phyloP scores from a whole-genome alignment of 2,797 vertebrate genomes.

The Lutjanus argentimaculatus region DNA sequence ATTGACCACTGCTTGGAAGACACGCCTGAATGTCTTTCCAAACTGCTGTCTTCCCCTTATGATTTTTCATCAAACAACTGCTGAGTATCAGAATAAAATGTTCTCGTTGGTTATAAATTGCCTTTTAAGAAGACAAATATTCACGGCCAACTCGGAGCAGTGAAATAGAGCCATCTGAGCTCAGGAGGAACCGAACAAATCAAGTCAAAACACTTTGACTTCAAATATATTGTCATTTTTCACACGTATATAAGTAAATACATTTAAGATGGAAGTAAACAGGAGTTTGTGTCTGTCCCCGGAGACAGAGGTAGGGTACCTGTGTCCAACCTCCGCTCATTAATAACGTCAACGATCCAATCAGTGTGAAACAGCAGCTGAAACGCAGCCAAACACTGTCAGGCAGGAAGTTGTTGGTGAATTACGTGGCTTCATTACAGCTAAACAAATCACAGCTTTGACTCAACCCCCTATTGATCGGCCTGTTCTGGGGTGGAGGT shows the following conservation, averaged over 20 bases:
- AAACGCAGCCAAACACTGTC: constrained; percentile 32
- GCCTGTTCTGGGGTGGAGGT: constrained; percentile 38
- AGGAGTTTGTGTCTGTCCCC: neutral
- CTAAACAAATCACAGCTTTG: constrained; percentile 50
- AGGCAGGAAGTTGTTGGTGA: constrained; percentile 7
- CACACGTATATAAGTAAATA: neutral
- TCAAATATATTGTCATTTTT: neutral
- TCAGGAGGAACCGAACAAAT: neutral
- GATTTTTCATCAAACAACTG: neutral
- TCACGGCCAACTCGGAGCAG: neutral
- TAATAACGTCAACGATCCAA: constrained; percentile 40
- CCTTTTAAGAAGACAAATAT: neutral
- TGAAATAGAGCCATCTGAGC: neutral
- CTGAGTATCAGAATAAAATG: neutral
- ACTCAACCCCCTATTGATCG: constrained; percentile 38
- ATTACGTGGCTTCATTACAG: constrained; percentile 54
- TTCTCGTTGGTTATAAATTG: neutral
- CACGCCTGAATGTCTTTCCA: neutral
- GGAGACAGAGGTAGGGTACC: neutral
- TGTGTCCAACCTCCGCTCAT: constrained; percentile 15
- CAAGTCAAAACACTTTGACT: neutral
- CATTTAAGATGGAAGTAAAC: neutral
- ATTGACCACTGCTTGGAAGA: neutral
- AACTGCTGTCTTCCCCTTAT: too few species aligned
- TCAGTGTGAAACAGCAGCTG: constrained; percentile 47